phyloP scores from a whole-genome alignment of 35 echinoderm and acorn worm species.

The Ptychodera flava region DNA sequence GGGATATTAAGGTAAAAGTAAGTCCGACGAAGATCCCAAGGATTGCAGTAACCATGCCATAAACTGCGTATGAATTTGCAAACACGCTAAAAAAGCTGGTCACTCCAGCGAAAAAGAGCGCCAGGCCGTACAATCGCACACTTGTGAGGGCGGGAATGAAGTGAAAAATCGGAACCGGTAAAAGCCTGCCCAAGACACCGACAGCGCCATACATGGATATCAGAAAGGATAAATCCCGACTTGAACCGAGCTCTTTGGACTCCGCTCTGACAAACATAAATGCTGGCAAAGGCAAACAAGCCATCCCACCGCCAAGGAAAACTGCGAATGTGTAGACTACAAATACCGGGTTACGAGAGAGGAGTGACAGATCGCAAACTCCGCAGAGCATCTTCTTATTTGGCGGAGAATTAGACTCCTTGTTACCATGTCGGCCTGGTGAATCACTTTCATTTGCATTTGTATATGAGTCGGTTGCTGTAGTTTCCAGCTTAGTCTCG shows the following conservation, averaged over 20 bases:
- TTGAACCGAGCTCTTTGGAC: background rate
- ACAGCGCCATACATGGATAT: background rate
- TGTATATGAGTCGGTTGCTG: no score
- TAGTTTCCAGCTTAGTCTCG: background rate
- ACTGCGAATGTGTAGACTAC: background rate
- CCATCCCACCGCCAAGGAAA: background rate
- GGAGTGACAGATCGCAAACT: background rate
- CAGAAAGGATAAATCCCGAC: background rate
- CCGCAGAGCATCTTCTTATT: background rate
- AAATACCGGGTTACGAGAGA: background rate
- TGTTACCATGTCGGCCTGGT: background rate
- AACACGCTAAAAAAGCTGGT: background rate
- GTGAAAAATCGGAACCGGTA: background rate
- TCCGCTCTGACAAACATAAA: background rate
- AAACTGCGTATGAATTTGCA: background rate
- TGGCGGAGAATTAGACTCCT: background rate
- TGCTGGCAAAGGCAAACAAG: background rate
- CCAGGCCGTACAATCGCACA: background rate
- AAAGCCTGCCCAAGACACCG: background rate
- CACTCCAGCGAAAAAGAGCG: background rate
- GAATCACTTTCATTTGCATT: no score
- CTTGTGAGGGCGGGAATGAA: background rate
- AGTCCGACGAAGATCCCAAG: background rate
- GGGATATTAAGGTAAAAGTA: background rate
- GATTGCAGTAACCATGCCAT: background rate